These are phyloP conservation scores for Dynastes maya DNA, from an alignment of 2,888 invertebrate genomes.

Conservation along the genomic window DNA sequence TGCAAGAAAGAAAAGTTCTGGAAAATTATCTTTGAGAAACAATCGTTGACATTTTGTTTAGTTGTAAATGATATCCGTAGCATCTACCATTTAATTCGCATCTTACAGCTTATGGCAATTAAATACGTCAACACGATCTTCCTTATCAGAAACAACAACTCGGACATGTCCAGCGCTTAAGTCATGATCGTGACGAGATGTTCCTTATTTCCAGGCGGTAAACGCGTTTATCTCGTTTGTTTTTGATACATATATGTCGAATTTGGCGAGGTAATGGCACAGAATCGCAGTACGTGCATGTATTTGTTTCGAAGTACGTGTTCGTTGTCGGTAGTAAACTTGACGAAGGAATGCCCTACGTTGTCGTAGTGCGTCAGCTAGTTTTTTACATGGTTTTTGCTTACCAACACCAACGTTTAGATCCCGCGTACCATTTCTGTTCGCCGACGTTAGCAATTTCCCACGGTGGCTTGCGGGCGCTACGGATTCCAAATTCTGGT, in stretches of 20 bases:
- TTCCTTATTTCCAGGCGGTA: slow-evolving; percentile 25
- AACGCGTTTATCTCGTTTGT: slow-evolving; percentile 27
- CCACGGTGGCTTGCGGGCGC: slow-evolving; percentile 29
- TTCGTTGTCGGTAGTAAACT: slow-evolving; percentile 12
- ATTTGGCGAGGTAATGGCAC: slow-evolving; percentile 48
- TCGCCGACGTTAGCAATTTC: slow-evolving; percentile 43
- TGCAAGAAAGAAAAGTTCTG: background rate
- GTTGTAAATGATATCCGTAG: background rate
- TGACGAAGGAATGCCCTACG: slow-evolving; percentile 25
- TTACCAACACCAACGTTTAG: slow-evolving; percentile 21
- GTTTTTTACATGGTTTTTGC: slow-evolving; percentile 36
- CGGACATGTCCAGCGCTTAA: slow-evolving; percentile 16
- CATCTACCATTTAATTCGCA: background rate
- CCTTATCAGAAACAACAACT: slow-evolving; percentile 22
- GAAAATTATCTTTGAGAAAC: too few species aligned
- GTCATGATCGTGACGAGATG: slow-evolving; percentile 34
- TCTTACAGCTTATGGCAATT: background rate
- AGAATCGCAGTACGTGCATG: slow-evolving; percentile 17
- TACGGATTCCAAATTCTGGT: background rate
- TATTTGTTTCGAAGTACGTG: slow-evolving; percentile 16
- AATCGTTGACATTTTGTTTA: too few species aligned
- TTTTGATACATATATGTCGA: slow-evolving; percentile 52
- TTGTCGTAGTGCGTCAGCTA: slow-evolving; percentile 25
- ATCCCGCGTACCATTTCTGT: slow-evolving; percentile 1
- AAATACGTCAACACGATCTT: slow-evolving; percentile 14